A percentile compares a stretch with the other conserved stretches of the same genome.
phyloP scores from a whole-genome alignment of 2,797 vertebrate species.

The Pipistrellus kuhlii region DNA sequence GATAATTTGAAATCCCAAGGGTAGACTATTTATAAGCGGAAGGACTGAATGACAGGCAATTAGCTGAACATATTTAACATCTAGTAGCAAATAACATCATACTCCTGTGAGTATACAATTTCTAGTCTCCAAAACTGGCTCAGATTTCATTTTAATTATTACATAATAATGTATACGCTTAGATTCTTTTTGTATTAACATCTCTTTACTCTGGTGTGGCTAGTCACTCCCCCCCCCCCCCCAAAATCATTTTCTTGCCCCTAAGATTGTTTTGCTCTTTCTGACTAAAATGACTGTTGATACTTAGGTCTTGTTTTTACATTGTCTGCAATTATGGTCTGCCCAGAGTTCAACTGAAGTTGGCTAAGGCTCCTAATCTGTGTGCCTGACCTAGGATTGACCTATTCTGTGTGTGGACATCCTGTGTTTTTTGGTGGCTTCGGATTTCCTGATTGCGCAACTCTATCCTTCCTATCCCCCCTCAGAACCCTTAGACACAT shows the following conservation, averaged over 20 bases:
- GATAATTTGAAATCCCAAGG: not conserved
- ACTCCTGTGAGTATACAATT: not conserved
- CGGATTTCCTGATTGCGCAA: not conserved
- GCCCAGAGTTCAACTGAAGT: not conserved
- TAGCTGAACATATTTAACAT: not conserved
- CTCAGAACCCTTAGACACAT: not conserved
- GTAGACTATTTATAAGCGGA: not conserved
- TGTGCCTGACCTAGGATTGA: not conserved
- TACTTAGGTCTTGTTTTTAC: not conserved
- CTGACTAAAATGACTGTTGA: not conserved
- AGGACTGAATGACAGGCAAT: not conserved
- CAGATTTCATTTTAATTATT: not conserved
- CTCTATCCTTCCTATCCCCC: not conserved
- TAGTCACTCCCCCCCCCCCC: not conserved
- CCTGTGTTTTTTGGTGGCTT: conserved; percentile 1
- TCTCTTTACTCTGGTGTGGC: not conserved
- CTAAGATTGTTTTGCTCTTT: not conserved
- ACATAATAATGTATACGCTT: not conserved
- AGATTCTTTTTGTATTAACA: not conserved
- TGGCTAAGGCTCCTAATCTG: not conserved
- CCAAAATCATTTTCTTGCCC: not conserved
- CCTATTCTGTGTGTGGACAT: not conserved
- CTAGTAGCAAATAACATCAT: not conserved
- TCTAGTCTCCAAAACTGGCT: not conserved
- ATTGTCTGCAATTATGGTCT: not conserved